Evolutionary conservation across 1,140 invertebrate species (phyloP).

Genomic region (Drosophila sulfurigaster): DNA sequence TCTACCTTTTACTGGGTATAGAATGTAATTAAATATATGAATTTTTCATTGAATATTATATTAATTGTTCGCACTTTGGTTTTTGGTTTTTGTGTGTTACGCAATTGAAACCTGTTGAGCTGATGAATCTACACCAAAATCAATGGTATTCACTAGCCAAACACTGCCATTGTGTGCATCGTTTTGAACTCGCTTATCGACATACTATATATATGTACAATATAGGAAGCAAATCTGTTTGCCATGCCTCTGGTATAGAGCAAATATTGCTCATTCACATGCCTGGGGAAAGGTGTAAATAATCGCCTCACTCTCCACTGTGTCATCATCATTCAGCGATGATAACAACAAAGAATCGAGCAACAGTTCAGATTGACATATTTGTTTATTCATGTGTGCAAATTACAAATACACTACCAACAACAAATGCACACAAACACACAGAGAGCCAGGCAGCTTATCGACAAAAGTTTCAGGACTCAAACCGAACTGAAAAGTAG

Average conservation of each 20-base stretch:
- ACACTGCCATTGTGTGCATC: neutral
- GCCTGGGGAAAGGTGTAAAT: slow-evolving; percentile 6
- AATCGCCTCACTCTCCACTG: slow-evolving; percentile 3
- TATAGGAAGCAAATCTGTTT: neutral
- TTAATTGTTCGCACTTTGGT: no score
- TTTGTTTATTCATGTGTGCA: slow-evolving; percentile 61
- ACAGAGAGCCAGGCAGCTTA: slow-evolving; percentile 9
- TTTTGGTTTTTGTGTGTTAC: no score
- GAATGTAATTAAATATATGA: no score
- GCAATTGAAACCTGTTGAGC: no score
- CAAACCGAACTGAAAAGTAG: slow-evolving; percentile 34
- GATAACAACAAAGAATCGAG: slow-evolving; percentile 1
- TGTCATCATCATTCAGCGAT: neutral
- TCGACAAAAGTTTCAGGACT: slow-evolving; percentile 34
- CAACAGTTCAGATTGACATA: slow-evolving; percentile 35
- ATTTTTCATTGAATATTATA: no score
- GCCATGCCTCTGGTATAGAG: neutral
- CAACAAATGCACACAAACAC: slow-evolving; percentile 30
- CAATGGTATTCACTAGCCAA: neutral
- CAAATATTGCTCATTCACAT: neutral
- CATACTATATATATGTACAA: neutral
- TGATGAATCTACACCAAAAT: no score
- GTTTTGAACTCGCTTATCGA: neutral
- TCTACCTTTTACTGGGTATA: no score
- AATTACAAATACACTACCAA: slow-evolving; percentile 51